Evolutionary conservation across 1,140 invertebrate species (phyloP).

Genomic region (Meteorus sp.): DNA sequence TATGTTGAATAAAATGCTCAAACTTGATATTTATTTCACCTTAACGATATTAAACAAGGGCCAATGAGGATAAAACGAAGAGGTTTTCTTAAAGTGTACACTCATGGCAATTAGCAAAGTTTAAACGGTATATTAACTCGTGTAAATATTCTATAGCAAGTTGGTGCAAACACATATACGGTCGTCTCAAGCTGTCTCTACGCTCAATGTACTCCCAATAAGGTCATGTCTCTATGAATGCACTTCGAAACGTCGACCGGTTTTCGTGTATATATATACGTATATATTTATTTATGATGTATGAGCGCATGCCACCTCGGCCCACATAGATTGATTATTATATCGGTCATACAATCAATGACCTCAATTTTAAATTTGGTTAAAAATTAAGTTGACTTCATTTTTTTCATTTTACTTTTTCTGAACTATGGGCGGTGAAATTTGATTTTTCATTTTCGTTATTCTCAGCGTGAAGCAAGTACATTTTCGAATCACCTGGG

Average conservation of each 20-base stretch:
- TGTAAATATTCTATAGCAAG: constrained; percentile 18
- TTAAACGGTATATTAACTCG: constrained; percentile 20
- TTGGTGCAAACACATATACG: constrained; percentile 15
- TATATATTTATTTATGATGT: no score
- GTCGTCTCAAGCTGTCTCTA: constrained; percentile 15
- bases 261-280: no score
- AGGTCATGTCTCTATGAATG: constrained; percentile 32
- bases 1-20: no score
- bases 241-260: constrained; percentile 22
- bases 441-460: no score
- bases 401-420: no score
- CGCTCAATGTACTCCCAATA: constrained; percentile 35
- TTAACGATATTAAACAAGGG: neutral
- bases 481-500: constrained; percentile 66
- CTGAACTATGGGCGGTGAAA: no score
- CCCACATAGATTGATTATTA: constrained; percentile 35
- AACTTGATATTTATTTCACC: no score
- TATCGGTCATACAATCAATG: no score
- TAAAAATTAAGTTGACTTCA: no score
- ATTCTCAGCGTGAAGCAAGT: no score
- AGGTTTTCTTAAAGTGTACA: neutral
- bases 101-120: constrained; percentile 17
- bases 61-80: neutral
- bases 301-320: constrained; percentile 24
- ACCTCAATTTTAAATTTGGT: no score